Base-by-base conservation (phyloP, 2,888 invertebrate species). In the Holacanthella duospinosa region DNA sequence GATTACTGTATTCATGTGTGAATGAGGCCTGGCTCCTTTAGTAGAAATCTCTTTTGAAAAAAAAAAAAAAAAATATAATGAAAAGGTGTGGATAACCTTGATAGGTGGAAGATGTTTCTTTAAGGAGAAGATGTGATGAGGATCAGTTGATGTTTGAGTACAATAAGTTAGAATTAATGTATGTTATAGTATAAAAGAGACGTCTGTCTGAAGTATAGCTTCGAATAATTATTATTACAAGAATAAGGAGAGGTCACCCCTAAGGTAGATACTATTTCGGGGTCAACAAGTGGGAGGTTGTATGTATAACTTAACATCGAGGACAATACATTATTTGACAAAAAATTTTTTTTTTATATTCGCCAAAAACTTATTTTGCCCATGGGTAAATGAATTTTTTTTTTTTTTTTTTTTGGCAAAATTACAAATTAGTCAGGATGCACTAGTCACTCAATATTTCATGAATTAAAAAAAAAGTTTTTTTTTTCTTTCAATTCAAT, bases 271-370 rank as follows among this genome's bases (percentile, higher is more conserved):
- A 54, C 61, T 60, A 56, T 67, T 65, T 67, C 68, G 70, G 68
- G 70, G 70, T 70, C 70, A 70, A 66, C 70, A 68, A 70, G 70
- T 68, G 70, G 68, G 68, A 70, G 70, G n/a, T n/a, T n/a, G n/a
- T n/a, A n/a, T 65, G 62, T 58, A 62, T 55, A 56, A 62, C 56
- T n/a, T 44, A 12, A n/a, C 29, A 28, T 27, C 56, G 56, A 19
- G 3, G 27, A 44, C 59, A 24, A 29, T 29, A 25, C 55, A 26
- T 36, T 16, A 36, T 36, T 16, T 12, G 36, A 36, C 16, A 9
- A 12, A 12, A 53, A 6, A 53, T 53, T 53, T 24, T 21, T n/a
- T n/a, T n/a, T n/a, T n/a, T n/a, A n/a, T n/a, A n/a, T n/a, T n/a
- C n/a, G n/a, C n/a, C n/a, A n/a, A n/a, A n/a, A n/a, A 53, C 9